Percentiles rank a stretch among this genome's conserved stretches.
phyloP scores from a whole-genome alignment of 2,888 invertebrate species.

The Ganaspis brasiliensis region DNA sequence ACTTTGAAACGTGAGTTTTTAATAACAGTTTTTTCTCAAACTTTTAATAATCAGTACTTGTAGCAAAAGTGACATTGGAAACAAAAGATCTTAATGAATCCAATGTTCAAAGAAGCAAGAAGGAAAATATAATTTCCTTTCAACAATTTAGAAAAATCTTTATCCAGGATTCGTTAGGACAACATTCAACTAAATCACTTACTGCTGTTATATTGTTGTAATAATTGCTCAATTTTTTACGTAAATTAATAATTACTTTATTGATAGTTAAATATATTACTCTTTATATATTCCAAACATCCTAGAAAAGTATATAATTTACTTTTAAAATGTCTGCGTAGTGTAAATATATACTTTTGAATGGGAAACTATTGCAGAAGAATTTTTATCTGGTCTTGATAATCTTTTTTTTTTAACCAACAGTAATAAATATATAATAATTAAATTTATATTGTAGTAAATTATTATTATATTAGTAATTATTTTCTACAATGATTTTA shows the following conservation, averaged over 20 bases:
- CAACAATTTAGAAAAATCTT: constrained; percentile 63
- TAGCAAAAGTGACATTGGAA: constrained; percentile 59
- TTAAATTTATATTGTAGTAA: too few relatives aligned
- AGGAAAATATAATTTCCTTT: constrained; percentile 29
- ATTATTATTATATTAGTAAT: too few relatives aligned
- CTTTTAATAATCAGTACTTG: constrained; percentile 53
- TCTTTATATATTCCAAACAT: neutral
- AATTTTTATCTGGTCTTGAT: neutral
- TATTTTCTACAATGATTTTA: too few relatives aligned
- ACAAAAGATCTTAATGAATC: constrained; percentile 51
- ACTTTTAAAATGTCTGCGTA: neutral
- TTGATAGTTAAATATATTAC: neutral
- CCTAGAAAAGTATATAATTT: neutral
- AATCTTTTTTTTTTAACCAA: neutral
- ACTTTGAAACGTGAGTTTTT: constrained; percentile 79
- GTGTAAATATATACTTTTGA: neutral
- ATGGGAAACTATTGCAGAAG: neutral
- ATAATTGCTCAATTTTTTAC: constrained; percentile 44
- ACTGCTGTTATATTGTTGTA: constrained; percentile 63
- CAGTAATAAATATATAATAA: too few relatives aligned
- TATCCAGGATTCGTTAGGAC: constrained; percentile 65
- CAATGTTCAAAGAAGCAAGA: constrained; percentile 46
- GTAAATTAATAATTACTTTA: neutral
- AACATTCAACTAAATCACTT: constrained; percentile 57
- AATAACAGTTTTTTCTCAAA: constrained; percentile 68